Base-by-base conservation (phyloP, 2,888 invertebrate species). In the Macrophya alboannulata region DNA sequence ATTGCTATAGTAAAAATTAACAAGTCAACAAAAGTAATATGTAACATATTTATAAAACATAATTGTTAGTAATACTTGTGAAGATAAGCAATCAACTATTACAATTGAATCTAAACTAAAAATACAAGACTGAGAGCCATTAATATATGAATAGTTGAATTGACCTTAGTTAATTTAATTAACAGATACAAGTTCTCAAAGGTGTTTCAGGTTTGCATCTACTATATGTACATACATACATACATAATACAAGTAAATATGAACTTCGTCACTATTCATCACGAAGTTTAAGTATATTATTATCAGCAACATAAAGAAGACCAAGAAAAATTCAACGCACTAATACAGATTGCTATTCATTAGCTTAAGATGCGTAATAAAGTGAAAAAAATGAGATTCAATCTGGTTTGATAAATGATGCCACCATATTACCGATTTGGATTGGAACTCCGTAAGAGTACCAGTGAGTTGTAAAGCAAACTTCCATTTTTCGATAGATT, bases 1-100 rank as follows among this genome's bases (percentile, higher is more conserved):
- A 84, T 79, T 55, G n/a, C 59, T 79, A 40, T 79, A 48, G 17
- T 71, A 76, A 48, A 37, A 74, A 15, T 31, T 51, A n/a, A 59
- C 4, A 81, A 40, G 17, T 31, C 48, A 31, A 74, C 4, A 21
- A 74, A n/a, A 45, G n/a, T 25, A n/a, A 77, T 25, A 17, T 10
- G 17, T 77, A 45, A 17, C 5, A 17, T 77, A 77, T 43, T 21
- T n/a, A 37, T 40, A 71, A 71, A 31, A 71, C 37, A 40, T 71
- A 71, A 40, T 71, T 31, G 71, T 17, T 40, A 71, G 37, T 71
- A 68, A 37, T 40, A 71, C 17, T 68, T n/a, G 37, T 40, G 37
- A 71, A 71, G 40, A 17, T 37, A 71, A 37, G 15, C 40, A 31
- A 71, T 71, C 37, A 71, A 40, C 71, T 71, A 71, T 71, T n/a